Percentiles rank a stretch among this genome's conserved stretches.
phyloP scores from a whole-genome alignment of 2,113 vertebrate species.

The Oenanthe melanoleuca region DNA sequence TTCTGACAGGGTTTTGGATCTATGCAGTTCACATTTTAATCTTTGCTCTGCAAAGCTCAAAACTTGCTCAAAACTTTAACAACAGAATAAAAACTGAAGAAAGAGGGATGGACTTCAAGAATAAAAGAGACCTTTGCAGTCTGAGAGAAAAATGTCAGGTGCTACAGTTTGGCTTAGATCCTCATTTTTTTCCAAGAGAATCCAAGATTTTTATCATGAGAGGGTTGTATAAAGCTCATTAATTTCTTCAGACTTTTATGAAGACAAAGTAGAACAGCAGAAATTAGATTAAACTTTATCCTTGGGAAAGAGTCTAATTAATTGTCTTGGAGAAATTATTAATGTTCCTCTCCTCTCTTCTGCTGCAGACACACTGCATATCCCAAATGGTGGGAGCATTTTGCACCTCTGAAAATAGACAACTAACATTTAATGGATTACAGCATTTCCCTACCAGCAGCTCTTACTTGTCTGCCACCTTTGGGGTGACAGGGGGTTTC shows the following conservation, averaged over 20 bases:
- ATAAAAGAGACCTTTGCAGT: background rate
- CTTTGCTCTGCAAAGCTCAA: background rate
- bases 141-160: background rate
- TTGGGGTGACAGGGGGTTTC: too few relatives aligned
- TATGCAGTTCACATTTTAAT: background rate
- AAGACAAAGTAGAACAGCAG: background rate
- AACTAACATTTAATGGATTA: background rate
- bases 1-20: background rate
- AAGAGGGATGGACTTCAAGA: background rate
- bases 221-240: background rate
- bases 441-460: fast-evolving
- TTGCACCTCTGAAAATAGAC: background rate
- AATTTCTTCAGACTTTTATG: conserved; percentile 17
- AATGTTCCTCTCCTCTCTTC: background rate
- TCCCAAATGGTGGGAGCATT: fast-evolving
- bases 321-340: background rate
- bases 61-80: background rate
- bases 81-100: background rate
- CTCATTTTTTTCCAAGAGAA: background rate
- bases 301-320: conserved; percentile 9
- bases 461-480: background rate
- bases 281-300: conserved; percentile 27
- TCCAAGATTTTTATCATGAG: background rate
- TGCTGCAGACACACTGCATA: background rate
- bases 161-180: background rate